Evolutionary conservation across 2,888 invertebrate genomes (phyloP).

Genomic region (Conus canariensis): DNA sequence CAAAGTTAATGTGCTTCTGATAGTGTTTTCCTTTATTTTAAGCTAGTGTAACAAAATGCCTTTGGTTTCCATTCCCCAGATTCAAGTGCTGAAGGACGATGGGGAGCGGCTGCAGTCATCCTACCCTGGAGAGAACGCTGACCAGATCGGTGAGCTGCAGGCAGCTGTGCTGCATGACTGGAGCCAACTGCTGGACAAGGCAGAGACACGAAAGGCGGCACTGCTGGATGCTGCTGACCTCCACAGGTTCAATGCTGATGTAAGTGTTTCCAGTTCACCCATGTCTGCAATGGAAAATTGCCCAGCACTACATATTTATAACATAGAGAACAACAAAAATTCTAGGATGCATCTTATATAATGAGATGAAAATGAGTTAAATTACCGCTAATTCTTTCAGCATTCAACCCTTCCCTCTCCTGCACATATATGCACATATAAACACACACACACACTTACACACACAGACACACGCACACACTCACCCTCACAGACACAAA

Average conservation of each 20-base stretch:
- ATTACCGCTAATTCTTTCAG: no score
- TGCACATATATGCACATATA: background rate
- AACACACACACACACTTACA: background rate
- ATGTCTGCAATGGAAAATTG: no score
- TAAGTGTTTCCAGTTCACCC: constrained; percentile 69
- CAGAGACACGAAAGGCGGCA: constrained; percentile 88
- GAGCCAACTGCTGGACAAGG: constrained; percentile 89
- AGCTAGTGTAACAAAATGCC: no score
- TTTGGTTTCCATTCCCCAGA: constrained; percentile 57
- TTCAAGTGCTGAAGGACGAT: constrained; percentile 92
- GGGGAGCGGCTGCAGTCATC: constrained; percentile 89
- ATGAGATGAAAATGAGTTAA: no score
- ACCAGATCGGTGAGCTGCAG: constrained; percentile 92
- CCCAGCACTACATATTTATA: no score
- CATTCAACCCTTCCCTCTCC: no score
- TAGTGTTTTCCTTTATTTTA: no score
- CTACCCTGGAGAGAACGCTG: constrained; percentile 95
- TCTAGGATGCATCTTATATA: no score
- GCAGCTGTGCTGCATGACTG: constrained; percentile 91
- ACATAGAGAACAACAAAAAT: no score
- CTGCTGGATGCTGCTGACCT: constrained; percentile 92
- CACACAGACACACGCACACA: background rate
- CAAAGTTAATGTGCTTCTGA: no score
- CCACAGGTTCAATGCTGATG: constrained; percentile 92
- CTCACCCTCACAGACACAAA: background rate